Evolutionary conservation across 2,888 invertebrate species (phyloP), one percentile per base, ranked within the genome.

Genomic region (Dusona sp.): DNA sequence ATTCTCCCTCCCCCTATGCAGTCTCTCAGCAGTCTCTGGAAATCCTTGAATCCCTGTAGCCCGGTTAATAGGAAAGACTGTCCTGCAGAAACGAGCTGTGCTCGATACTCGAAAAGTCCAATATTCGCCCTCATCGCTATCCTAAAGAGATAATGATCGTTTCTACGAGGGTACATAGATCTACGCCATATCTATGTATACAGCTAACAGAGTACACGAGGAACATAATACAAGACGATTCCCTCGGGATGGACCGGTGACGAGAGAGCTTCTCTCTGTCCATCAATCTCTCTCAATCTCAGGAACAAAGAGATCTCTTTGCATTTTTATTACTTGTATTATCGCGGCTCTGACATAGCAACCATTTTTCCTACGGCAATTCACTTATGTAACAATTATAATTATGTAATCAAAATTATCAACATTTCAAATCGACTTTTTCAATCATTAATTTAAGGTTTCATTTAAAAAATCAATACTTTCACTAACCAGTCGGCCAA

Each of bases 131-230:
- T 77, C 79, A 68, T 64, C 68, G 77, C 77, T 85, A 83, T 89
- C 89, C 90, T 91, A 92, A 93, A 92, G 90, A 92, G 92, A 93
- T 93, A 92, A 93, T 91, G 91, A 93, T 93, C 92, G 91, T 89
- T 90, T 89, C 87, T 90, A 83, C 84, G 90, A 91, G 91, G 90
- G 90, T 88, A 88, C 54, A n/a, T n/a, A 33, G 22, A 36, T 25
- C 48, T 51, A n/a, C 48, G 65, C 25, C 36, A 19, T 11, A 68
- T 68, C 38, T 78, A 29, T 65, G 36, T 67, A 48, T 51, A 64
- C 51, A 25, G 38, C 57, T 51, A 65, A 75, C 36, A 42, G 89
- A 89, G 87, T 89, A 88, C 64, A 90, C 88, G 82, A 88, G 90
- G 89, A 91, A 91, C 88, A 91, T 91, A 92, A 93, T 93, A 91